Evolutionary conservation across 2,888 invertebrate species (phyloP).

Genomic region (Anthrax anthrax): DNA sequence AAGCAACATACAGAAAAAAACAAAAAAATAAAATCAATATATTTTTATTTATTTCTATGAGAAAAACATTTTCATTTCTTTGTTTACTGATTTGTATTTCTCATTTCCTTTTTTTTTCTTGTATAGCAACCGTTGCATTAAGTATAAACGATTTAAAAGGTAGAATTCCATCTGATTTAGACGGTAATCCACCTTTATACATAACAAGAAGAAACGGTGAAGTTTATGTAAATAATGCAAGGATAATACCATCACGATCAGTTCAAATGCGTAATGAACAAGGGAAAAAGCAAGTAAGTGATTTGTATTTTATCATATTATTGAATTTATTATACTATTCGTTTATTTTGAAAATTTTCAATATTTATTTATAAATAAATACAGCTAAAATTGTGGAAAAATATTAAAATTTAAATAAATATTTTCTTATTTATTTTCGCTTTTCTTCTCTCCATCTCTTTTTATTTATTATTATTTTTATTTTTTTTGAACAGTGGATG

Average conservation of each 20-base stretch:
- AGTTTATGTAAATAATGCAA: constrained; percentile 77
- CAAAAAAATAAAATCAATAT: too few species aligned
- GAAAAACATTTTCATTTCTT: too few species aligned
- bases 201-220: constrained; percentile 58
- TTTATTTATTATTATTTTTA: neutral
- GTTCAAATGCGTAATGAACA: constrained; percentile 44
- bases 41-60: too few species aligned
- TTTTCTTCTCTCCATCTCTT: too few species aligned
- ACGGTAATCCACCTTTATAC: constrained; percentile 76
- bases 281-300: constrained; percentile 45
- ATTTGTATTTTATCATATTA: too few species aligned
- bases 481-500: constrained; percentile 45
- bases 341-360: too few species aligned
- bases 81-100: neutral
- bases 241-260: constrained; percentile 53
- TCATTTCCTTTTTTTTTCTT: neutral
- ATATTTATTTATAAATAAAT: too few species aligned
- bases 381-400: too few species aligned
- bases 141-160: constrained; percentile 43
- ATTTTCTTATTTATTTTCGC: too few species aligned
- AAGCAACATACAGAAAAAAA: too few species aligned
- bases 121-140: constrained; percentile 62
- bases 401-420: too few species aligned
- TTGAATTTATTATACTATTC: too few species aligned
- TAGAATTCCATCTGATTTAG: constrained; percentile 56